These are phyloP conservation scores for Phylloscopus trochilus DNA, from an alignment of 2,113 vertebrate genomes.

Conservation along the genomic window DNA sequence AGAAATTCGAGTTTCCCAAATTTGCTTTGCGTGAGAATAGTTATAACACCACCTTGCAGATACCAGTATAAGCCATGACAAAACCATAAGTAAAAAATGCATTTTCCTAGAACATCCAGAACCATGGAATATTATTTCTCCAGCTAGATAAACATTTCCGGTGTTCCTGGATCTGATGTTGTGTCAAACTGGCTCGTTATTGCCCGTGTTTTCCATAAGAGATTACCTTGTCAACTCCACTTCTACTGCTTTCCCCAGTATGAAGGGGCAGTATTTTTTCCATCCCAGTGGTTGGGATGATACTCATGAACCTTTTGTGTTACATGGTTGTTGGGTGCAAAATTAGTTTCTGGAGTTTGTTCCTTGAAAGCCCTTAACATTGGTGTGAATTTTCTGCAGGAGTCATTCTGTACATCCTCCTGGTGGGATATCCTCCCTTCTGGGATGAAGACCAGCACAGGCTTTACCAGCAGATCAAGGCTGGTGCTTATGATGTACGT, in stretches of 20 bases:
- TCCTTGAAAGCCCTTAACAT: background rate
- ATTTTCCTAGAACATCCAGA: background rate
- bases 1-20: background rate
- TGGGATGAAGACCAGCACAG: slow-evolving; percentile 99
- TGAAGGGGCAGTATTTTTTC: background rate
- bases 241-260: background rate
- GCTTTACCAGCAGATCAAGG: slow-evolving; percentile 97
- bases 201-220: background rate
- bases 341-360: background rate
- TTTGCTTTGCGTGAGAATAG: background rate
- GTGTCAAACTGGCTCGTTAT: background rate
- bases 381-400: slow-evolving; percentile 72
- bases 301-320: background rate
- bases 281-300: background rate
- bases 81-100: background rate
- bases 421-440: slow-evolving; percentile 97
- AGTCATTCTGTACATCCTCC: slow-evolving; percentile 95
- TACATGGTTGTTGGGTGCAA: background rate
- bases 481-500: slow-evolving; percentile 93
- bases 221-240: background rate
- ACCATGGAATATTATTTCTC: background rate
- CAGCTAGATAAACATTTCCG: background rate
- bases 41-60: background rate
- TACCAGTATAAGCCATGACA: background rate
- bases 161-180: background rate